Evolutionary conservation across 2,888 invertebrate genomes (phyloP), one percentile per base, ranked within the genome.

Genomic region (Dryobotodes eremita): DNA sequence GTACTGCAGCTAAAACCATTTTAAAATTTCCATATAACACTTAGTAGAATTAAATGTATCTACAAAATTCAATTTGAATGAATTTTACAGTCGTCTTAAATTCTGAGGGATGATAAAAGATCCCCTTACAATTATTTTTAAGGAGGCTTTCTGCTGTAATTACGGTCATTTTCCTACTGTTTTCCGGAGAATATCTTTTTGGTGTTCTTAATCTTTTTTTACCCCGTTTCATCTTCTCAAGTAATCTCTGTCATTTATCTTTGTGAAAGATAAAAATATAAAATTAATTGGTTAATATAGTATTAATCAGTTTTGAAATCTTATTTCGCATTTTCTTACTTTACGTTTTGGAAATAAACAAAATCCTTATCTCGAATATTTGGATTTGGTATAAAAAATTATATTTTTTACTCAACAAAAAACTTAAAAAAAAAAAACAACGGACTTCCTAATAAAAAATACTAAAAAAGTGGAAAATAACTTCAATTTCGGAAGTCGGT

Each of bases 61-160:
- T 82, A 87, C 87, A 76, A 77, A 84, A 86, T 86, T 82, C 82
- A 86, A 84, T 86, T 87, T 84, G 73, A 62, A 86, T 84, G 72
- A 87, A 82, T 86, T 86, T 87, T 70, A 86, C 84, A 86, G 79
- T 79, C 79, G 73, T 79, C 85, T 86, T 87, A 87, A 86, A 86
- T 84, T 87, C 85, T 59, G 72, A 62, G 79, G 85, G 82, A 86
- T 87, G 87, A 86, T 82, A 87, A 85, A 86, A 87, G 85, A 83
- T 75, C 79, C 79, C 62, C 79, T 87, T 85, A 85, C 87, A 87
- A 87, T 87, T 85, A 87, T 87, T 87, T 85, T 87, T 87, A 85
- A 83, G 77, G 83, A 87, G 80, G 73, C 80, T 75, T 85, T 87
- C 79, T 83, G 83, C 65, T 65, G 83, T 87, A 85, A 87, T 85